Base-by-base conservation (phyloP, 2,797 vertebrate genomes). In the Chromobotia macracanthus region DNA sequence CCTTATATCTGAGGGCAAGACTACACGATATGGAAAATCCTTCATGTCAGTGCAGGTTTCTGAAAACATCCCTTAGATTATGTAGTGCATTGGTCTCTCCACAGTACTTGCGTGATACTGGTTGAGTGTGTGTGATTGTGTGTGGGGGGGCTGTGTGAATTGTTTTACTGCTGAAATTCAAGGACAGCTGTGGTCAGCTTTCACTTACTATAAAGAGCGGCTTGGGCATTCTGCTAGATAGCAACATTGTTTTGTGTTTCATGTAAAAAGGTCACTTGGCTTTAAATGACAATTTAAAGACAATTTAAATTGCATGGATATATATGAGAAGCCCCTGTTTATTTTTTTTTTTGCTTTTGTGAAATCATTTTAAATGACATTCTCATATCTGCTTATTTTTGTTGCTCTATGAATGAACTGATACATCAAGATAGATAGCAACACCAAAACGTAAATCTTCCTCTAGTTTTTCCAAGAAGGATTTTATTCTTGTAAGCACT, bases 31-130 rank as follows among this genome's bases (percentile, higher is more conserved):
- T 78, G 82, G 81, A 86, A 84, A 86, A 84, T 74, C 58, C 69
- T 82, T 87, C 88, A 81, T 87, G 87, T 88, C 38, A 53, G 84
- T 65, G 82, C 87, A 88, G 75, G 87, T 75, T 82, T 85, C 73
- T 77, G 46, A 85, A 85, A 80, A 82, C 78, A 83, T 79, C 78
- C 80, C 79, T 75, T 65, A 81, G 80, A 75, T 79, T 64, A 9
- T 69, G 50, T 41, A 35, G 53, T 21, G 73, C 78, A 79, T 72
- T 19, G 53, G 31, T 75, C 64, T 69, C 21, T 78, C 53, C 18
- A 2, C 44, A 25, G 5, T 21, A 48, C 56, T 78, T 0, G 15
- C 25, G 12, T 73, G 35, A 75, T 55, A 21, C 58, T 67, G 6
- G 28, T 38, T 81, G 31, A 16, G 25, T 41, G 58, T 44, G 48